Evolutionary conservation across 2,888 invertebrate species (phyloP).

Genomic region (Heliconius erato): DNA sequence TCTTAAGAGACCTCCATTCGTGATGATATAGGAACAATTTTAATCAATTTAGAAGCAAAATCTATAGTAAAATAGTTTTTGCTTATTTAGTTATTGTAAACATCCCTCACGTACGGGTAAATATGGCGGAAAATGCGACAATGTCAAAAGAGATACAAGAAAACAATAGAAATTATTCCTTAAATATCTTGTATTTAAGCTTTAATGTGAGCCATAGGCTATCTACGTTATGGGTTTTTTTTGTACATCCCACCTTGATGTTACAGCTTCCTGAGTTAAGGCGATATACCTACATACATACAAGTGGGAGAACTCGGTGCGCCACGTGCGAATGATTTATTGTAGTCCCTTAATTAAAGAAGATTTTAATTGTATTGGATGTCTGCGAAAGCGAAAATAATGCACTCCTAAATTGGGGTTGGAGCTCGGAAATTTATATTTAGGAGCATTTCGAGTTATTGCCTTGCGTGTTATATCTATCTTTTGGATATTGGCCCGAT

Average conservation of each 20-base stretch:
- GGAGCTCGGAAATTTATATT: constrained; percentile 81
- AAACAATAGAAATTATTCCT: constrained; percentile 68
- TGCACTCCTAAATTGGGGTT: constrained; percentile 85
- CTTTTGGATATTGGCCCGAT: constrained; percentile 60
- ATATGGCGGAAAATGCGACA: constrained; percentile 84
- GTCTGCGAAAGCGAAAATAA: constrained; percentile 86
- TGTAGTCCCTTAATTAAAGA: constrained; percentile 86
- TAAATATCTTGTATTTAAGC: constrained; percentile 62
- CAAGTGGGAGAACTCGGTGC: constrained; percentile 85
- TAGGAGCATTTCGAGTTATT: constrained; percentile 74
- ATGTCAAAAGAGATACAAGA: constrained; percentile 84
- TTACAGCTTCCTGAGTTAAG: constrained; percentile 67
- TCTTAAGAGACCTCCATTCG: not conserved
- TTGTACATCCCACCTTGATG: constrained; percentile 55
- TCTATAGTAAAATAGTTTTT: constrained; percentile 81
- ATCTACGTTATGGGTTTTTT: constrained; percentile 65
- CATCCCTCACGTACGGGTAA: constrained; percentile 85
- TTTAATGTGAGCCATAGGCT: constrained; percentile 62
- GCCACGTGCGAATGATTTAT: constrained; percentile 87
- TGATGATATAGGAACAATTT: constrained; percentile 78
- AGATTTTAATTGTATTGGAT: constrained; percentile 87
- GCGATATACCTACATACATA: constrained; percentile 70
- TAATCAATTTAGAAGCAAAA: constrained; percentile 81
- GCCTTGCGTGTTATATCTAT: constrained; percentile 75
- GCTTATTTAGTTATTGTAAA: constrained; percentile 81